Percentiles rank a stretch among this genome's conserved stretches.
Conservation (phyloP, 2,797 vertebrate species). For the Salarias fasciatus region DNA sequence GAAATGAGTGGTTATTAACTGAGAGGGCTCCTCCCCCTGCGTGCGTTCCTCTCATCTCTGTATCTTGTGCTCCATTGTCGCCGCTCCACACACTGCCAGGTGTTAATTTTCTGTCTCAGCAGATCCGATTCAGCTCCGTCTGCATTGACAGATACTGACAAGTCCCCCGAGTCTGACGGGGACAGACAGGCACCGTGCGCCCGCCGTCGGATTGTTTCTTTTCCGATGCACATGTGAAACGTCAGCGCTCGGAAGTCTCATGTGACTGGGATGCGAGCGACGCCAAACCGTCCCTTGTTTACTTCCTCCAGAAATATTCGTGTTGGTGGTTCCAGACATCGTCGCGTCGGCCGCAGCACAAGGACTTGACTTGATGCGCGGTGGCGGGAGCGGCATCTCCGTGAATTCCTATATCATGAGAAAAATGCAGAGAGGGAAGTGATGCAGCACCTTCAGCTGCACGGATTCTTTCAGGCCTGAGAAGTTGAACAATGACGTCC, state of each 20-base stretch:
- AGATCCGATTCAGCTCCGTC: conserved; percentile 46
- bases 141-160: conserved; percentile 36
- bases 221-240: neutral
- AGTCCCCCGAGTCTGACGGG: neutral
- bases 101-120: conserved; percentile 67
- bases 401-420: conserved; percentile 60
- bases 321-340: conserved; percentile 21
- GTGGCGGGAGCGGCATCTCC: conserved; percentile 12
- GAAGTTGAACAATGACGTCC: conserved; percentile 65
- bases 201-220: conserved; percentile 39
- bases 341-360: conserved; percentile 45
- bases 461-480: conserved; percentile 48
- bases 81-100: conserved; percentile 58
- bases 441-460: conserved; percentile 58
- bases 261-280: conserved; percentile 48
- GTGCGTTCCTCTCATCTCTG: conserved; percentile 6
- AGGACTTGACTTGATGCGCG: conserved; percentile 23
- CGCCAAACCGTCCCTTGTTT: conserved; percentile 25
- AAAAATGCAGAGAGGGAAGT: conserved; percentile 52
- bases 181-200: conserved; percentile 48
- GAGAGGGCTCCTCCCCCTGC: conserved; percentile 48
- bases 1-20: conserved; percentile 66
- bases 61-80: conserved; percentile 45
- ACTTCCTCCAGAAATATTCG: conserved; percentile 25
- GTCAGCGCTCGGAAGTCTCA: conserved; percentile 30